Percentiles rank a stretch among this genome's conserved stretches.
Conservation (phyloP, 2,888 invertebrate species). For the Hecatera dysodea region DNA sequence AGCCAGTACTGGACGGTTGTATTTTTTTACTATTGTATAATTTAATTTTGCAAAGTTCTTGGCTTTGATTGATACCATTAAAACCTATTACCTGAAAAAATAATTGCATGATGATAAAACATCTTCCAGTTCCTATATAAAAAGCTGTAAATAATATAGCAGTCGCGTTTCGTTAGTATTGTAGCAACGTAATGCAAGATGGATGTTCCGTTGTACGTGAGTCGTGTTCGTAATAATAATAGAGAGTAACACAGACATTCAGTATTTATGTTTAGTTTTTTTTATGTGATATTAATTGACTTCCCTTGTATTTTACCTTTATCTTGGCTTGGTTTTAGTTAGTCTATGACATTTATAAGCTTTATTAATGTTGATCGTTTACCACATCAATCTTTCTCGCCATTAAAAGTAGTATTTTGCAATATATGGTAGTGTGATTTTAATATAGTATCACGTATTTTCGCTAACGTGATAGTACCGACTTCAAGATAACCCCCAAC, state of each 20-base stretch:
- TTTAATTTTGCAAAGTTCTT: too few species aligned
- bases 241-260: slow-evolving; percentile 21
- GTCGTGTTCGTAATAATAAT: slow-evolving; percentile 32
- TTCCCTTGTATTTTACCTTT: slow-evolving; percentile 2
- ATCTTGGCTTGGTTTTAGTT: neutral
- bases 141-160: neutral
- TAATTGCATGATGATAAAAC: neutral
- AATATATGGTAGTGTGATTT: too few species aligned
- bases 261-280: slow-evolving; percentile 28
- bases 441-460: too few species aligned
- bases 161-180: slow-evolving; percentile 40
- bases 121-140: slow-evolving; percentile 5
- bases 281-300: slow-evolving; percentile 24
- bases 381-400: too few species aligned
- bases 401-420: too few species aligned
- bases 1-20: too few species aligned
- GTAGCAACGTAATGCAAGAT: slow-evolving; percentile 46
- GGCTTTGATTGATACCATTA: neutral
- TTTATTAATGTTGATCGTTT: neutral
- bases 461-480: too few species aligned
- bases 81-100: neutral
- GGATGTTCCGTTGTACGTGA: slow-evolving; percentile 48
- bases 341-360: neutral
- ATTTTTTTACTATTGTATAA: too few species aligned
- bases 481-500: too few species aligned